Evolutionary conservation across 2,113 vertebrate genomes (phyloP).

Genomic region (Cynopterus brachyotis): DNA sequence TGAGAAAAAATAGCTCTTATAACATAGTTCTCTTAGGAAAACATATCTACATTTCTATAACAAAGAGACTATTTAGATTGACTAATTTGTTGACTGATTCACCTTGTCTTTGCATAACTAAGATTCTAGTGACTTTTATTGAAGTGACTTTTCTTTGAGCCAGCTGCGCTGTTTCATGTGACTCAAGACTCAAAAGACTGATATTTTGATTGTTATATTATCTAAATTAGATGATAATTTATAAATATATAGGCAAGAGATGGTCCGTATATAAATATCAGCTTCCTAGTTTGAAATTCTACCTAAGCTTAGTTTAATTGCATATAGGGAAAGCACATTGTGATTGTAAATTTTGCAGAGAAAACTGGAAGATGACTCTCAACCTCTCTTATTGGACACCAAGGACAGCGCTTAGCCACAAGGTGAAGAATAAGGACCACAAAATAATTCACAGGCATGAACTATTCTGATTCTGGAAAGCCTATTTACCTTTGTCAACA

Average conservation of each 20-base stretch:
- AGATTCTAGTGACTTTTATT: neutral
- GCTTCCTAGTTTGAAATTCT: constrained; percentile 10
- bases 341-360: neutral
- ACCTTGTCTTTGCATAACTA: neutral
- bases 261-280: neutral
- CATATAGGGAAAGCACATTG: neutral
- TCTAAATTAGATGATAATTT: neutral
- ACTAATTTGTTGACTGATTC: neutral
- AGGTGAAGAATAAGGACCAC: neutral
- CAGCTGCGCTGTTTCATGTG: neutral
- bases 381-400: neutral
- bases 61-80: neutral
- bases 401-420: neutral
- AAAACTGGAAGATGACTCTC: neutral
- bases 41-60: constrained; percentile 18
- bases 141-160: neutral
- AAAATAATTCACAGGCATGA: neutral
- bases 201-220: neutral
- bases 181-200: neutral
- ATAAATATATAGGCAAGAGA: neutral
- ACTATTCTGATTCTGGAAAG: neutral
- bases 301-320: neutral
- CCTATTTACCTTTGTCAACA: neutral
- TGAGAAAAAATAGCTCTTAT: neutral
- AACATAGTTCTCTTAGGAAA: neutral